These are phyloP conservation scores for Dendrolimus houi DNA, from an alignment of 2,888 invertebrate species.

Conservation along the genomic window DNA sequence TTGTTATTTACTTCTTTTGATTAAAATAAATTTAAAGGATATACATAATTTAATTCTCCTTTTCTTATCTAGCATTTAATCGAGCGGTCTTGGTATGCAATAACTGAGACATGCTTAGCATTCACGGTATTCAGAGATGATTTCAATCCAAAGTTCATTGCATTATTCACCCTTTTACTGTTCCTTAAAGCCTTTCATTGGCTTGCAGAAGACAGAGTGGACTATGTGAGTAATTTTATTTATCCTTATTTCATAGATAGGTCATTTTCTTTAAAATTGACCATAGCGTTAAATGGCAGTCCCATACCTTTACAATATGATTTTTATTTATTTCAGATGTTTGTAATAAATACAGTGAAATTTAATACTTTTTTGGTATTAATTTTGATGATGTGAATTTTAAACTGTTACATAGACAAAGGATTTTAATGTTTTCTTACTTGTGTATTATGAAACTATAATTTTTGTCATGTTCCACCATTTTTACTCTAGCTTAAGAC, in stretches of 20 bases:
- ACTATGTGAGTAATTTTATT: conserved; percentile 87
- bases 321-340: no score
- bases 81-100: conserved; percentile 99
- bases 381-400: not conserved
- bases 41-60: not conserved
- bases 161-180: conserved; percentile 95
- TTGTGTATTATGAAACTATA: no score
- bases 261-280: no score
- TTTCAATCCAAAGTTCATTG: conserved; percentile 98
- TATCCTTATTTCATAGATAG: no score
- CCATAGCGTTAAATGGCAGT: no score
- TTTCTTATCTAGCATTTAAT: conserved; percentile 88
- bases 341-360: not conserved
- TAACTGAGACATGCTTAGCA: conserved; percentile 99
- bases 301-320: no score
- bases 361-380: not conserved
- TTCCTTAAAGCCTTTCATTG: conserved; percentile 99
- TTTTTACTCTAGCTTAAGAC: no score
- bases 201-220: conserved; percentile 99
- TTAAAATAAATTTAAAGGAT: not conserved
- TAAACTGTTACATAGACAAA: not conserved
- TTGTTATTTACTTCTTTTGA: conserved; percentile 4
- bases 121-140: conserved; percentile 99
- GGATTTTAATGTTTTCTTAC: conserved; percentile 2
- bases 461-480: no score